Evolutionary conservation across 1,140 invertebrate species (phyloP).

Genomic region (Zaprionus camerounensis): DNA sequence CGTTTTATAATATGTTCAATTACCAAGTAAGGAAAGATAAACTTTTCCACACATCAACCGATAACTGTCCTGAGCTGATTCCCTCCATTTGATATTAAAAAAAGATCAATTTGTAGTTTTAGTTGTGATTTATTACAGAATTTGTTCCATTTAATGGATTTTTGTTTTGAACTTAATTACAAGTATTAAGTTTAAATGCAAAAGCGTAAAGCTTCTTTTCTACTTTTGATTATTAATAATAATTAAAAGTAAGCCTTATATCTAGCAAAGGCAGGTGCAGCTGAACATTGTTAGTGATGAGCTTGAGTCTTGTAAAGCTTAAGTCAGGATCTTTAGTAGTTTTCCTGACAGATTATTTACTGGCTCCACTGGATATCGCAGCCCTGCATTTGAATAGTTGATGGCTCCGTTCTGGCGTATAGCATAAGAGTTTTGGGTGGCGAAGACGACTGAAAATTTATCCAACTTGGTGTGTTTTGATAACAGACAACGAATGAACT

Average conservation of each 20-base stretch:
- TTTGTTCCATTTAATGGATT: not conserved
- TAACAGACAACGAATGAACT: not conserved
- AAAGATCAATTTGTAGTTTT: not conserved
- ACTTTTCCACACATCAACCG: no score
- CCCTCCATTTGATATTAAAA: not conserved
- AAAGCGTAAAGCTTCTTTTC: not conserved
- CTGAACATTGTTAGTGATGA: not conserved
- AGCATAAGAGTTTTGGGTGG: constrained; percentile 3
- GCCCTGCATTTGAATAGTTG: not conserved
- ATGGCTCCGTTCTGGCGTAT: not conserved
- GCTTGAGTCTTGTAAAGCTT: not conserved
- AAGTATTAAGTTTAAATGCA: not conserved
- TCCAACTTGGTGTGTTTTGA: constrained; percentile 32
- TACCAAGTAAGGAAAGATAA: no score
- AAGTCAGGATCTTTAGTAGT: no score
- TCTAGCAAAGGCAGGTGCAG: not conserved
- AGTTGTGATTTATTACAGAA: not conserved
- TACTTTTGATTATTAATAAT: not conserved
- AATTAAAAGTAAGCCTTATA: constrained; percentile 1
- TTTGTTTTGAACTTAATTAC: not conserved
- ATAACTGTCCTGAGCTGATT: no score
- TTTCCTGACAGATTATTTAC: no score
- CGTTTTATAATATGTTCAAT: no score
- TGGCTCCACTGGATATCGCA: no score
- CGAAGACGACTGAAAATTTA: not conserved